These are phyloP conservation scores for Boloria euphrosyne DNA, from an alignment of 2,888 invertebrate genomes.

Conservation along the genomic window DNA sequence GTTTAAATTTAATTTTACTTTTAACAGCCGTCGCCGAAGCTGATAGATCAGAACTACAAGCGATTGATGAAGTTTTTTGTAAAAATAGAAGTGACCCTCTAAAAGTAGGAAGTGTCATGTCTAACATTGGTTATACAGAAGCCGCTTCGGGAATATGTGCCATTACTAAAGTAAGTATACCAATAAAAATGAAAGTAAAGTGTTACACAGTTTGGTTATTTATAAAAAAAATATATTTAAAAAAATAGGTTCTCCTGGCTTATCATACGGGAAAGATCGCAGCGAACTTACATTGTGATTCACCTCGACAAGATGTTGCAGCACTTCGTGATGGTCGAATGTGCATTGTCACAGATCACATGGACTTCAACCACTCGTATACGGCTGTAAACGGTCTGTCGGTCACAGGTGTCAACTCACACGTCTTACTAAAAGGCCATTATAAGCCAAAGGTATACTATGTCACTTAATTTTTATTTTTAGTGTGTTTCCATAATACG, in stretches of 20 bases:
- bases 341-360: slow-evolving; percentile 81
- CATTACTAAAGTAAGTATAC: slow-evolving; percentile 76
- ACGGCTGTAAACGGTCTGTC: slow-evolving; percentile 63
- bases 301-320: slow-evolving; percentile 77
- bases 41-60: slow-evolving; percentile 86
- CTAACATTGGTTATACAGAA: slow-evolving; percentile 74
- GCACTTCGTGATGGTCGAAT: slow-evolving; percentile 78
- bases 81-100: slow-evolving; percentile 79
- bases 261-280: slow-evolving; percentile 87
- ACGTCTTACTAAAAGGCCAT: slow-evolving; percentile 60
- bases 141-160: slow-evolving; percentile 77
- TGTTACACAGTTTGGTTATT: not conserved
- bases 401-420: slow-evolving; percentile 60
- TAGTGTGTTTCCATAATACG: too few relatives aligned
- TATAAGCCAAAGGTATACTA: slow-evolving; percentile 57
- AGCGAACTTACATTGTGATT: slow-evolving; percentile 86
- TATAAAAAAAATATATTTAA: not conserved
- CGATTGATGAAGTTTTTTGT: slow-evolving; percentile 83
- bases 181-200: too few relatives aligned
- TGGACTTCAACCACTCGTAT: slow-evolving; percentile 77
- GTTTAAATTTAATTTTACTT: not conserved
- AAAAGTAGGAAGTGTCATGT: slow-evolving; percentile 78
- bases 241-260: slow-evolving; percentile 76
- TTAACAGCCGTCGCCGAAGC: slow-evolving; percentile 73
- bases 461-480: not conserved